Conservation (phyloP, 1,140 invertebrate genomes). For the Dendrolimus punctatus region DNA sequence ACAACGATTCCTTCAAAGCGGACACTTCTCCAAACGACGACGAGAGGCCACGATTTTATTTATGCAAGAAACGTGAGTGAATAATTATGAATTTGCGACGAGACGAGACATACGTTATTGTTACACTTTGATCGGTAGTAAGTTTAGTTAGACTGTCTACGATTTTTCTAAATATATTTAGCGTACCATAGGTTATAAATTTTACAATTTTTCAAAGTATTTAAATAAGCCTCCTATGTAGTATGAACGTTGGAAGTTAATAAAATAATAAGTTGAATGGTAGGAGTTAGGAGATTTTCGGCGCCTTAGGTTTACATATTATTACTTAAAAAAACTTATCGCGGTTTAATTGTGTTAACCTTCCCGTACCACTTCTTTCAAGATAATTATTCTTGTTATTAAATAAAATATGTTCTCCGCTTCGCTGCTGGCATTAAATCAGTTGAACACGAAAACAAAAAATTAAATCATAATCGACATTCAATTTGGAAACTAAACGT, state of each 20-base stretch:
- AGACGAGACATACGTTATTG: constrained; percentile 28
- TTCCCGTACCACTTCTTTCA: no score
- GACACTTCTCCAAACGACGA: no score
- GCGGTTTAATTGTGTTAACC: no score
- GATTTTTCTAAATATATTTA: constrained; percentile 48
- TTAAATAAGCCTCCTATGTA: constrained; percentile 19
- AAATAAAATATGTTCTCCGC: constrained; percentile 21
- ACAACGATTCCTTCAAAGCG: no score
- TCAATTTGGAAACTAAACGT: constrained; percentile 17
- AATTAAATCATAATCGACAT: constrained; percentile 1
- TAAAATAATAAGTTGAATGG: not conserved
- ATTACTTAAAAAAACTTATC: no score
- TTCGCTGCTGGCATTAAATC: constrained; percentile 6
- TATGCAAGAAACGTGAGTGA: constrained; percentile 16
- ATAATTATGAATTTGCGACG: constrained; percentile 12
- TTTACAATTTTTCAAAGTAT: constrained; percentile 24
- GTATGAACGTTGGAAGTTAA: constrained; percentile 4
- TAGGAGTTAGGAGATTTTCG: not conserved
- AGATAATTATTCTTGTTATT: constrained; percentile 18
- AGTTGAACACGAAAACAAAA: not conserved
- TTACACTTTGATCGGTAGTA: constrained; percentile 41
- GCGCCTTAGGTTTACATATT: not conserved
- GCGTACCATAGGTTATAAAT: constrained; percentile 45
- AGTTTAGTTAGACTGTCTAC: constrained; percentile 46
- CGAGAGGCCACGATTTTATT: constrained; percentile 19